phyloP scores from a whole-genome alignment of 92 coral and sea anemone species.

The Heliopora coerulea region DNA sequence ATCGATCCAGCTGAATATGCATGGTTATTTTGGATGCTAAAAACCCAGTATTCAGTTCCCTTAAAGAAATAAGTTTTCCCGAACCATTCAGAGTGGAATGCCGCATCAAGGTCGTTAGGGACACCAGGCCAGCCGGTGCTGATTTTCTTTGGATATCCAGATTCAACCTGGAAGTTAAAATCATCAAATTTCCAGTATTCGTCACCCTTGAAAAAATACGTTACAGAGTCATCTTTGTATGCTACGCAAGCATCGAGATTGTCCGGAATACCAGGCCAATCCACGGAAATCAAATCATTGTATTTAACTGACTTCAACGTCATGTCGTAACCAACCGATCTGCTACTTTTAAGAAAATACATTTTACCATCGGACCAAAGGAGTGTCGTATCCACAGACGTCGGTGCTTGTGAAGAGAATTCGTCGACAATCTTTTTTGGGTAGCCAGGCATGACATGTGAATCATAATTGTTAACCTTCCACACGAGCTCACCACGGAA shows the following conservation, averaged over 20 bases:
- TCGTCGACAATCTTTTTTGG: conserved; percentile 27
- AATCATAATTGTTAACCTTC: conserved; percentile 10
- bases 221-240: background rate
- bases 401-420: conserved; percentile 1
- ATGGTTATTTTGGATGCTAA: background rate
- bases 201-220: conserved; percentile 78
- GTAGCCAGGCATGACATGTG: background rate
- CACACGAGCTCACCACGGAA: conserved; percentile 27
- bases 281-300: conserved; percentile 42
- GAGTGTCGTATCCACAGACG: conserved; percentile 7
- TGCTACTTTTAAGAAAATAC: conserved; percentile 18
- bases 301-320: background rate
- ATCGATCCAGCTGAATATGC: conserved; percentile 11
- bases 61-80: conserved; percentile 47
- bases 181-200: conserved; percentile 61
- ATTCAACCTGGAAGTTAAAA: conserved; percentile 35
- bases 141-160: conserved; percentile 58
- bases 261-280: conserved; percentile 80
- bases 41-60: conserved; percentile 32
- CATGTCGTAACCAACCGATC: conserved; percentile 22
- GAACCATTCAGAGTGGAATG: conserved; percentile 39
- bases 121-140: conserved; percentile 47
- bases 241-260: conserved; percentile 69
- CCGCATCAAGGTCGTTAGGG: conserved; percentile 47
- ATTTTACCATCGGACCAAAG: conserved; percentile 17